Evolutionary conservation across 2,888 invertebrate genomes (phyloP), one percentile per base, ranked within the genome.

Genomic region (Andrena hattorfiana): DNA sequence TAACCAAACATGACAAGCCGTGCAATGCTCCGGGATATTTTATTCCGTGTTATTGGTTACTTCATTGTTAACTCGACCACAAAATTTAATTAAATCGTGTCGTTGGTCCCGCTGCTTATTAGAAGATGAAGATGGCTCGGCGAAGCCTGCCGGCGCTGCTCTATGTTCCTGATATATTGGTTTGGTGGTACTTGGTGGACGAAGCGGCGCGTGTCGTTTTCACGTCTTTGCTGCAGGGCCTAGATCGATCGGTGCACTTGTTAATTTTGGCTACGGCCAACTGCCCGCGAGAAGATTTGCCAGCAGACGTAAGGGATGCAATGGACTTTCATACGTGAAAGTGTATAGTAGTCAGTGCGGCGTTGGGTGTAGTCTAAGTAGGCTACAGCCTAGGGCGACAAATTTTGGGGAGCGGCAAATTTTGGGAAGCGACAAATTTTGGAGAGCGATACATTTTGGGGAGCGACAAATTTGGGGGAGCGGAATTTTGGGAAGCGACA

Each of bases 101-200:
- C 30, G 32, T 20, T 63, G 10, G 16, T 81, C 83, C 32, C 80
- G n/a, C 85, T 89, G 91, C n/a, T 91, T 20, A 60, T 63, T 93
- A 97, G 97, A 95, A 97, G 81, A 97, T 98, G 91, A 96, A 96
- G 26, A 97, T 97, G 92, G 97, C 97, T 13, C 96, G 96, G 10
- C 95, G 97, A 74, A 96, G 95, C 73, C 93, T 96, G 60, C 97
- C 97, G 0, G 96, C 94, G 1, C 77, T 94, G 42, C 87, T 94
- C 5, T 94, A 94, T 82, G 85, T 94, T 2, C 94, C 94, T 10
- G 93, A 93, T 70, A 90, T 94, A 32, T 80, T 93, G 67, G 84
- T 93, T 20, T 94, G 94, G 94, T 94, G 94, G 94, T 89, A 92
- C 51, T 80, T 93, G 51, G 93, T 94, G n/a, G 92, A 93, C 26